Evolutionary conservation across 2,797 vertebrate species (phyloP).

Genomic region (Toxotes lorentzi): DNA sequence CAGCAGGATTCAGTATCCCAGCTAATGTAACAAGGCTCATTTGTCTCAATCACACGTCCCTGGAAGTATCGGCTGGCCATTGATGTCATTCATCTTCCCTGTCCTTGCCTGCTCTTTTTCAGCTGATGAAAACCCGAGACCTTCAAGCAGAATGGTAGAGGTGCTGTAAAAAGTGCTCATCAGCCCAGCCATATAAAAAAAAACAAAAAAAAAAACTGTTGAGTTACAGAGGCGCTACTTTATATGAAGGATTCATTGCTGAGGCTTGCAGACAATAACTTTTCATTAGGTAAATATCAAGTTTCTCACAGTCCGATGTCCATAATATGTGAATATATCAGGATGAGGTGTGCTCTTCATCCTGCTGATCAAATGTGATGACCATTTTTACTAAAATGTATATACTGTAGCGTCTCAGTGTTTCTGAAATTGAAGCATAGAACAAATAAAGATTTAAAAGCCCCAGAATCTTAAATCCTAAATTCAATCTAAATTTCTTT

Average conservation of each 20-base stretch:
- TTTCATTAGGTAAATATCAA: constrained; percentile 25
- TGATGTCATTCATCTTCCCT: constrained; percentile 86
- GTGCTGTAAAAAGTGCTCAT: constrained; percentile 61
- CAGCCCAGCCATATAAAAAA: constrained; percentile 50
- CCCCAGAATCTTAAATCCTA: no score
- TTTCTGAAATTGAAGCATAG: no score
- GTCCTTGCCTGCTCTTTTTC: constrained; percentile 85
- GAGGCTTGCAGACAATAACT: constrained; percentile 29
- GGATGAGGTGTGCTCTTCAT: no score
- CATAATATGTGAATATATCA: no score
- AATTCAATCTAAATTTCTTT: no score
- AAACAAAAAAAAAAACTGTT: constrained; percentile 46
- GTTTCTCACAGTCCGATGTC: no score
- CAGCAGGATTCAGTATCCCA: constrained; percentile 84
- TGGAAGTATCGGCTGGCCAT: constrained; percentile 84
- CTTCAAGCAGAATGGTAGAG: constrained; percentile 76
- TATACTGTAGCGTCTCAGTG: no score
- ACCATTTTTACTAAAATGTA: no score
- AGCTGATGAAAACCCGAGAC: constrained; percentile 77
- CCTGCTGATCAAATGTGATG: no score
- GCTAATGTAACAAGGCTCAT: constrained; percentile 87
- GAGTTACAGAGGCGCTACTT: constrained; percentile 34
- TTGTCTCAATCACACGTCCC: constrained; percentile 87
- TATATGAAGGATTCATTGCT: constrained; percentile 15
- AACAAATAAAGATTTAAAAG: no score